Evolutionary conservation across 2,797 vertebrate species (phyloP).

Genomic region (Poeciliopsis gracilis): DNA sequence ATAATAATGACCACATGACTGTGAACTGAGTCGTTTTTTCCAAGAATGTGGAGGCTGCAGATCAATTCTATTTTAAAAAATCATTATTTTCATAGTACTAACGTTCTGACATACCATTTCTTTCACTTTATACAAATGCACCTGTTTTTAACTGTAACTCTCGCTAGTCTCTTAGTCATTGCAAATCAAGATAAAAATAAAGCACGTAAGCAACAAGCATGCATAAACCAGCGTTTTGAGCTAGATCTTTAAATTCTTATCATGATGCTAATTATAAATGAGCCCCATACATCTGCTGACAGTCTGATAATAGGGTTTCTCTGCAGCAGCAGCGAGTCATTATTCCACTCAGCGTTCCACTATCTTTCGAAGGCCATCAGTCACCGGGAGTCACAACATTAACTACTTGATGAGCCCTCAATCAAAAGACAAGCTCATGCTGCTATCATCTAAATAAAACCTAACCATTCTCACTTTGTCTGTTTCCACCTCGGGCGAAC

Average conservation of each 20-base stretch:
- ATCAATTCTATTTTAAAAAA: neutral
- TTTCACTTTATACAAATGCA: neutral
- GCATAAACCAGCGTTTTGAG: constrained; percentile 18
- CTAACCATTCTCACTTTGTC: constrained; percentile 3
- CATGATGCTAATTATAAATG: constrained; percentile 58
- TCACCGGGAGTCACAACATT: constrained; percentile 54
- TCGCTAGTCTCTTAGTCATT: neutral
- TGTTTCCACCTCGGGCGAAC: constrained; percentile 2
- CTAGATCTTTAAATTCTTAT: constrained; percentile 18
- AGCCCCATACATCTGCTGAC: constrained; percentile 37
- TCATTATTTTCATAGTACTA: neutral
- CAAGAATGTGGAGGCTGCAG: neutral
- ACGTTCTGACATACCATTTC: neutral
- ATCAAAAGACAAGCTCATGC: constrained; percentile 51
- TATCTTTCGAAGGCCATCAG: constrained; percentile 55
- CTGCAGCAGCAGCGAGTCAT: constrained; percentile 38
- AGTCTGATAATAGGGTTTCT: constrained; percentile 47
- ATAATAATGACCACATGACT: neutral
- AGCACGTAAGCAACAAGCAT: constrained; percentile 9
- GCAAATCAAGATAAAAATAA: neutral
- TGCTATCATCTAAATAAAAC: constrained; percentile 56
- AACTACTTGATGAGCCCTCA: constrained; percentile 72
- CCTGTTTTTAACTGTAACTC: neutral
- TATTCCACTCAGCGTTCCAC: constrained; percentile 48
- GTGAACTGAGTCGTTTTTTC: neutral